phyloP scores from a whole-genome alignment of 2,888 invertebrate species.

The Megastigmus dorsalis region DNA sequence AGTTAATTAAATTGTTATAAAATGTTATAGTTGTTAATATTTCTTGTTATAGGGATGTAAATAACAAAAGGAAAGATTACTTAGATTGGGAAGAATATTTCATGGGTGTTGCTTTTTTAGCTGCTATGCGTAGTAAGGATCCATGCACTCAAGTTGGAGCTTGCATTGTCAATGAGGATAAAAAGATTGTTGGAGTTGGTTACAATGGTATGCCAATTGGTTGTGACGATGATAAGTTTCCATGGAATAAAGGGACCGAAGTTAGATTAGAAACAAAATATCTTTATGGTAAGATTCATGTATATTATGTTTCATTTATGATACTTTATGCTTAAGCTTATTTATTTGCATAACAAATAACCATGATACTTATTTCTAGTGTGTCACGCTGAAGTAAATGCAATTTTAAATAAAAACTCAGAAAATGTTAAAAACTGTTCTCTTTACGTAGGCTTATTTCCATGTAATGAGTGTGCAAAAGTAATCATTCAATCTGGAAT shows the following conservation, averaged over 20 bases:
- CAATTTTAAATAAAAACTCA: constrained; percentile 92
- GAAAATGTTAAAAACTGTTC: constrained; percentile 85
- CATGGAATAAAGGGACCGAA: constrained; percentile 86
- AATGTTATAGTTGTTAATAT: background rate
- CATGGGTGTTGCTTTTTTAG: constrained; percentile 93
- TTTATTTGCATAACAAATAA: too few relatives aligned
- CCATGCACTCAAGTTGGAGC: constrained; percentile 95
- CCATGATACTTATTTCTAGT: constrained; percentile 78
- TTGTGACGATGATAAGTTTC: constrained; percentile 90
- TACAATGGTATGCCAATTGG: constrained; percentile 98
- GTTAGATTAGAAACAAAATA: constrained; percentile 85
- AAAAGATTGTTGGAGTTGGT: constrained; percentile 93
- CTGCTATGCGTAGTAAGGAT: constrained; percentile 96
- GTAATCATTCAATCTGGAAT: constrained; percentile 96
- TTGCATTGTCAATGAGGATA: constrained; percentile 91
- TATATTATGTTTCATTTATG: too few relatives aligned
- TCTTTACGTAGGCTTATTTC: constrained; percentile 93
- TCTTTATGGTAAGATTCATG: constrained; percentile 86
- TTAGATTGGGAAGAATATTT: constrained; percentile 96
- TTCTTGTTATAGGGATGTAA: constrained; percentile 58
- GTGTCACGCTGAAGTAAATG: constrained; percentile 98
- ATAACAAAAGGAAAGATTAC: constrained; percentile 79
- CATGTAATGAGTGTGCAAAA: constrained; percentile 98
- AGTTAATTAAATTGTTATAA: background rate
- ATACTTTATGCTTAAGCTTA: too few relatives aligned